Evolutionary conservation across 2,888 invertebrate species (phyloP), one percentile per base, ranked within the genome.

Genomic region (Stictocephala bisonia): DNA sequence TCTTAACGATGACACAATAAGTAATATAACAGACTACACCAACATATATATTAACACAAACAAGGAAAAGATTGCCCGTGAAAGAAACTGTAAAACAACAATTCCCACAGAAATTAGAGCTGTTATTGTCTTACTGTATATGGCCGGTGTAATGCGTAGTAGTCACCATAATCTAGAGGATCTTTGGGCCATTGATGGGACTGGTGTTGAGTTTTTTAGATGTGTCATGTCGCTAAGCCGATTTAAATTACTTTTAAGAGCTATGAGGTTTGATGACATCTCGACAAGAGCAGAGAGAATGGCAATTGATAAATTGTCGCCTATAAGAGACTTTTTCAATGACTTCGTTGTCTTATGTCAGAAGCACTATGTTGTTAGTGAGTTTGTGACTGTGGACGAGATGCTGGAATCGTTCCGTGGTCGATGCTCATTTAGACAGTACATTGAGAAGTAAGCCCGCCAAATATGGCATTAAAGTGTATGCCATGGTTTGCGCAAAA

Each of bases 171-270:
- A 20, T 60, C 4, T 60, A 60, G 15, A 18, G 18, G 60, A 40
- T 31, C 31, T 31, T 29, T 40, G 31, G 31, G 40, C n/a, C n/a
- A n/a, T n/a, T n/a, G n/a, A n/a, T n/a, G n/a, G n/a, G n/a, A n/a
- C n/a, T n/a, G n/a, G n/a, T n/a, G n/a, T 31, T 2, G 60, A 60
- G n/a, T 60, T 60, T 60, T 29, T 60, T n/a, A 60, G 60, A 20
- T 29, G 31, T 31, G n/a, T n/a, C n/a, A 60, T 60, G 60, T 35
- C 22, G 15, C 18, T 29, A 1, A 31, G 9, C 4, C 31, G 31
- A 60, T 60, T 35, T 60, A 6, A 35, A 31, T 40, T 35, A 6
- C 26, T 53, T 7, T 11, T 53, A 4, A 2, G 53, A n/a, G n/a
- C n/a, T n/a, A n/a, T n/a, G n/a, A n/a, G n/a, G n/a, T n/a, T n/a